A percentile compares a stretch with the other conserved stretches of the same genome.
These are phyloP conservation scores for Ephydatia muelleri DNA, from an alignment of 37 sponge, comb jelly and placozoan genomes.

Conservation along the genomic window DNA sequence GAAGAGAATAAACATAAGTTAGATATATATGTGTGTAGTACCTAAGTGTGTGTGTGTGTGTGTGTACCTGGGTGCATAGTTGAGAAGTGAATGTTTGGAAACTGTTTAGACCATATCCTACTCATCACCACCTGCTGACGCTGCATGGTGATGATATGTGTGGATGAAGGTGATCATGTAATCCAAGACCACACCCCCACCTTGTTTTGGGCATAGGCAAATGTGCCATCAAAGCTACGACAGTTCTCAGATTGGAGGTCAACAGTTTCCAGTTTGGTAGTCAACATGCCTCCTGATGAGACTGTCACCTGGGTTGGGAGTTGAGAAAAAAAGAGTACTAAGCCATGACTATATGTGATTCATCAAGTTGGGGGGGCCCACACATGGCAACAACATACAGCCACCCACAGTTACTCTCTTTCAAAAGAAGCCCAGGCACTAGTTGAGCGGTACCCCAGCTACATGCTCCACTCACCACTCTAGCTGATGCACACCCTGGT, in stretches of 20 bases:
- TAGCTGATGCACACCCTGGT: no score
- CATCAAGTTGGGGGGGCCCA: no score
- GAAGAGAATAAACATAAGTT: neutral
- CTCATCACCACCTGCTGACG: slow-evolving; percentile 94
- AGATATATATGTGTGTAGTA: neutral
- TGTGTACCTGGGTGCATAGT: slow-evolving; percentile 92
- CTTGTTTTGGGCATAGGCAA: slow-evolving; percentile 90
- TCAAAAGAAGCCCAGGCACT: no score
- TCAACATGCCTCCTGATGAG: slow-evolving; percentile 89
- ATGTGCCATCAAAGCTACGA: slow-evolving; percentile 70
- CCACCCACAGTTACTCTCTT: no score
- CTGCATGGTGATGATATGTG: slow-evolving; percentile 20
- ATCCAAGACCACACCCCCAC: neutral
- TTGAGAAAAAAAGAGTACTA: no score
- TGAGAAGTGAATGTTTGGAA: slow-evolving; percentile 77
- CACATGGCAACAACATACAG: no score
- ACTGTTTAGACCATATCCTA: slow-evolving; percentile 62
- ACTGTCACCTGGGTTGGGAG: slow-evolving; percentile 68
- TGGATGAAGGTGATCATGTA: neutral
- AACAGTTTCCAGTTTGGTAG: slow-evolving; percentile 76
- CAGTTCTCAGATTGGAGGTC: slow-evolving; percentile 70
- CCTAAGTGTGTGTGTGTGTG: neutral
- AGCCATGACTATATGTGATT: no score
- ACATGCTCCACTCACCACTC: no score
- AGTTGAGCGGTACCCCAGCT: no score